Evolutionary conservation across 2,113 vertebrate species (phyloP).

Genomic region (Nymphicus hollandicus): DNA sequence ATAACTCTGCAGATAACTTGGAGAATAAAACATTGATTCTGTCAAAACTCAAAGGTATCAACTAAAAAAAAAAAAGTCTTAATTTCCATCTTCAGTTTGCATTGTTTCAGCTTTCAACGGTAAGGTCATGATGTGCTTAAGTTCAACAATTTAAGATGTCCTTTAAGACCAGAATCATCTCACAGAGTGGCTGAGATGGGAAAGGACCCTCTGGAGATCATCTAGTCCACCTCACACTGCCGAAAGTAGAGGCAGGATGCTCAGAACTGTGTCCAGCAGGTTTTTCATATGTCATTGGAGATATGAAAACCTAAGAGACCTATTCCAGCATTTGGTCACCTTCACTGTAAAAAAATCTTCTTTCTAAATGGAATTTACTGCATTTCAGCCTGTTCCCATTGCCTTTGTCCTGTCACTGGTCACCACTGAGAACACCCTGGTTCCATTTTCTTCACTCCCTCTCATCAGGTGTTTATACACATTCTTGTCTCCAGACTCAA

Average conservation of each 20-base stretch:
- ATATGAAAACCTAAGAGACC: background rate
- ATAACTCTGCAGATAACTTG: background rate
- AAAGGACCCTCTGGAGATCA: background rate
- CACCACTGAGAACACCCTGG: background rate
- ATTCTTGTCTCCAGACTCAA: background rate
- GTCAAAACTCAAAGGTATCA: background rate
- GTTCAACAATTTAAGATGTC: background rate
- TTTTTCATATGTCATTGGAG: background rate
- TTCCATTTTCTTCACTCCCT: background rate
- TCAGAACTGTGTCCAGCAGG: background rate
- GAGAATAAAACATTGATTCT: background rate
- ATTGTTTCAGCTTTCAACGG: background rate
- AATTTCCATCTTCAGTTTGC: background rate
- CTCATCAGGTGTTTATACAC: background rate
- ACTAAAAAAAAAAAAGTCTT: background rate
- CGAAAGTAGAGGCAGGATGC: background rate
- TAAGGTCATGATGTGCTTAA: background rate
- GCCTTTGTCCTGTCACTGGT: background rate
- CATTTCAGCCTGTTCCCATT: background rate
- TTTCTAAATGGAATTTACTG: background rate
- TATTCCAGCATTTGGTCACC: background rate
- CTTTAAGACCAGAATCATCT: background rate
- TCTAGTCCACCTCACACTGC: fast-evolving
- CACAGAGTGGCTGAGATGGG: background rate
- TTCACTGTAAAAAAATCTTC: background rate